Conservation (phyloP, 2,797 vertebrate genomes). For the Alcedo quadribrachys region DNA sequence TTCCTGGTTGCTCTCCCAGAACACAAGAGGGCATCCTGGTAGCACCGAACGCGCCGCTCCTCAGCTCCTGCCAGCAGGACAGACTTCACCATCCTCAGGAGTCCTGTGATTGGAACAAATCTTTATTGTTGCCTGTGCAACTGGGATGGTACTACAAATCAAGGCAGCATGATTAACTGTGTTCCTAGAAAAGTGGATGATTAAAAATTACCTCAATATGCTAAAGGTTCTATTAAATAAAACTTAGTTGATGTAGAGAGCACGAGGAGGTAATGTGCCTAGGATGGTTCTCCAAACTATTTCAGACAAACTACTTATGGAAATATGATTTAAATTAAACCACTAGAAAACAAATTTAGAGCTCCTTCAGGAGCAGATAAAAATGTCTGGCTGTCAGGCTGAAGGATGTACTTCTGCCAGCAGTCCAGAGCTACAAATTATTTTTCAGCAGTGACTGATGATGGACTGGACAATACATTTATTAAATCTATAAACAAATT, state of each 20-base stretch:
- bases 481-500: background rate
- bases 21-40: conserved; percentile 53
- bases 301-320: background rate
- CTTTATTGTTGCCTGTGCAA: rapidly evolving
- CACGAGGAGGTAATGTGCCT: background rate
- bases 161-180: background rate
- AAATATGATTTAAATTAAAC: background rate
- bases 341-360: background rate
- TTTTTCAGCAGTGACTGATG: background rate
- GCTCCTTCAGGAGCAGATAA: background rate
- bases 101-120: background rate
- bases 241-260: background rate
- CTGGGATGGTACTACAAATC: background rate
- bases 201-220: background rate
- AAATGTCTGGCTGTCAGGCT: background rate
- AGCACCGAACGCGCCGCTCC: rapidly evolving
- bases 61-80: background rate
- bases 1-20: background rate
- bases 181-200: background rate
- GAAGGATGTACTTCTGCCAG: background rate
- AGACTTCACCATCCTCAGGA: background rate
- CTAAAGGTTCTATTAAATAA: background rate
- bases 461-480: background rate
- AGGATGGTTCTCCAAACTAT: background rate
- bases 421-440: background rate